Base-by-base conservation (phyloP, 2,797 vertebrate species). In the Acipenser ruthenus region DNA sequence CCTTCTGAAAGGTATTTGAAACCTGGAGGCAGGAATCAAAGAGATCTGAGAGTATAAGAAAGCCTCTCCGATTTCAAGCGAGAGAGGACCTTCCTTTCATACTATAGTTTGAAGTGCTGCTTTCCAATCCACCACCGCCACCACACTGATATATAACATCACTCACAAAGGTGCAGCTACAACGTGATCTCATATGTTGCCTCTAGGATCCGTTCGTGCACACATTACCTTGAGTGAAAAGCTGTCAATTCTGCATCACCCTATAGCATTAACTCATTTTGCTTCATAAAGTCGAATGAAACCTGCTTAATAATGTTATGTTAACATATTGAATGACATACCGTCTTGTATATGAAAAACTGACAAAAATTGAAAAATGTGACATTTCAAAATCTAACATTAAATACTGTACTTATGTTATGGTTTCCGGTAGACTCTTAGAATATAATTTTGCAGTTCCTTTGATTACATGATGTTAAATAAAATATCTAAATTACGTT, bases 11-110 rank as follows among this genome's bases (percentile, higher is more conserved):
- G 82, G 77, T 75, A 87, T 81, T 82, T 87, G 84, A 88, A 84
- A 91, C 85, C 81, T 79, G 79, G 83, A 88, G 82, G 78, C 83
- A 86, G 81, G 78, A 89, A 88, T 82, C 82, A 89, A 83, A 89
- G 85, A 83, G 80, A 85, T 72, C 76, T 67, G 73, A 79, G 85
- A 83, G 75, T 79, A 79, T 77, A 88, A 84, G 84, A 82, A 85
- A 85, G 60, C 63, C 74, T 86, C 84, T 87, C 84, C 74, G 63
- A 77, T 89, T 91, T 86, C 80, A 77, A 71, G 74, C 11, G 64
- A 75, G 83, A 84, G 76, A 84, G 78, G 75, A 68, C 65, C 4
- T 49, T 68, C 75, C 72, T 74, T 66, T 74, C 37, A 66, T 51
- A 60, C n/a, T 63, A 37, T 49, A 6, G 0, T 37, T 67, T 74